Evolutionary conservation across 2,888 invertebrate species (phyloP).

Genomic region (Hedya salicella): DNA sequence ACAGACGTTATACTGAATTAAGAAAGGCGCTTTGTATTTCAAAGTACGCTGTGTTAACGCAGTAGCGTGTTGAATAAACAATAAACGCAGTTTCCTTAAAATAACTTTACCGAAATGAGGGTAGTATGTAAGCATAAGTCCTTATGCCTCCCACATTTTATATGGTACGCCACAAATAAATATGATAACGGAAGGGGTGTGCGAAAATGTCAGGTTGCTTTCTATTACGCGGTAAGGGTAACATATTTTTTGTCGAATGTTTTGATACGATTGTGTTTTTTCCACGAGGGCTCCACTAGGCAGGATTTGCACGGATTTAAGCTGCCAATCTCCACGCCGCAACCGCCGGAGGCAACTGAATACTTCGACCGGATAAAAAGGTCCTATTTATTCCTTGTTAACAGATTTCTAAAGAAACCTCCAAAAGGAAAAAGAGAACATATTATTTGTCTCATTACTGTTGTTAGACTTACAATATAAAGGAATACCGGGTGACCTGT

Average conservation of each 20-base stretch:
- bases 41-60: too few species aligned
- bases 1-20: too few species aligned
- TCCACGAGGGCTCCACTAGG: conserved; percentile 60
- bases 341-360: conserved; percentile 69
- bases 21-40: too few species aligned
- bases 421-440: conserved; percentile 53
- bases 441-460: conserved; percentile 52
- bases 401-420: conserved; percentile 66
- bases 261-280: conserved; percentile 71
- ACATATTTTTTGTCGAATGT: conserved; percentile 56
- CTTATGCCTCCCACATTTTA: conserved; percentile 14
- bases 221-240: conserved; percentile 45
- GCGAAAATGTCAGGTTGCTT: conserved; percentile 42
- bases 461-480: conserved; percentile 54
- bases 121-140: neutral
- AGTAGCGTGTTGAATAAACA: too few species aligned
- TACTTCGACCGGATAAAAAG: conserved; percentile 73
- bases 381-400: conserved; percentile 70
- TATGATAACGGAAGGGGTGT: conserved; percentile 36
- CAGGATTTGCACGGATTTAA: conserved; percentile 78
- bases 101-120: conserved; percentile 4
- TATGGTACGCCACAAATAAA: conserved; percentile 37
- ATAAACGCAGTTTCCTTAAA: neutral
- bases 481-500: conserved; percentile 42
- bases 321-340: conserved; percentile 72